Evolutionary conservation across 2,113 vertebrate genomes (phyloP), one percentile per base, ranked within the genome.

Genomic region (Leucoraja erinaceus): DNA sequence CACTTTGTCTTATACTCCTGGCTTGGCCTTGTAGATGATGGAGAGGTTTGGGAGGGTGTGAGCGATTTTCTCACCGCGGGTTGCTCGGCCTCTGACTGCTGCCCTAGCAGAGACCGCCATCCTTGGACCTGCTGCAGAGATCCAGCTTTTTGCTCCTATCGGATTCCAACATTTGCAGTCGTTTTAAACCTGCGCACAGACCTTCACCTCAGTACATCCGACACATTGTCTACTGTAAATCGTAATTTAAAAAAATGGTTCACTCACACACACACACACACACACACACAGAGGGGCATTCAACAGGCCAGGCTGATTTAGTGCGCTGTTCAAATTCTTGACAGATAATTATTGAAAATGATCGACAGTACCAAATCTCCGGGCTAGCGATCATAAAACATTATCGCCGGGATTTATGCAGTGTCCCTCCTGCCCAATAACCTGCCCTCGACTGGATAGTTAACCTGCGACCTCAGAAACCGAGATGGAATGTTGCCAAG

Each of bases 301-400:
- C 59, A 16, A 88, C 59, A 11, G 14, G 59, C 28, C 56, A 16
- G 14, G n/a, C 59, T 88, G 83, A 88, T 88, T 88, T 88, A 88
- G 59, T 88, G 28, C 1, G n/a, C 59, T 7, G 59, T 63, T 88
- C 61, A 88, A 88, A 63, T 16, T 18, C 28, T 63, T 63, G 83
- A 63, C 83, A 66, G 83, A 63, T 88, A 63, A 88, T 88, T 63
- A 88, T 88, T 88, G 83, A 63, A 88, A 88, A 63, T 88, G 83
- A 88, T 88, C 59, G 59, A 63, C 83, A 88, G 59, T n/a, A 31
- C 83, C 83, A 63, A 88, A 66, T 31, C 83, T 66, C 83, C 83
- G 63, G 38, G 83, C n/a, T 14, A n/a, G 83, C 14, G 83, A 66
- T 88, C 59, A n/a, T 88, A 88, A 88, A 88, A 88, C 5, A 63